Conservation (phyloP, 1,140 invertebrate genomes). For the Formica selysi region DNA sequence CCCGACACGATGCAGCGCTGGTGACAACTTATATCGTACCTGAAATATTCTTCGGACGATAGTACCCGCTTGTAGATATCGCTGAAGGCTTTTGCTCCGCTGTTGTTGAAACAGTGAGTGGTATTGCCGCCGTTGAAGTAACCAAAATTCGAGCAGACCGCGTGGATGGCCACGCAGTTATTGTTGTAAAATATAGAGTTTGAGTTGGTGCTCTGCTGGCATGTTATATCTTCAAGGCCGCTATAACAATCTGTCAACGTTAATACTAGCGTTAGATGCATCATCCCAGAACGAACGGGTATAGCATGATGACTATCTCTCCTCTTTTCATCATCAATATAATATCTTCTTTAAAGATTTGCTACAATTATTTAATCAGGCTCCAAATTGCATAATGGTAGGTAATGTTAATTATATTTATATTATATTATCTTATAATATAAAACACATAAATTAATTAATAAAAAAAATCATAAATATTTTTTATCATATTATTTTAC, state of each 20-base stretch:
- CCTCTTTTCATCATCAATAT: not conserved
- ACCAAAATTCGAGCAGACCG: slow-evolving; percentile 84
- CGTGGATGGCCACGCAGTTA: slow-evolving; percentile 84
- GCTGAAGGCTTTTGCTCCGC: slow-evolving; percentile 78
- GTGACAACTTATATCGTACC: slow-evolving; percentile 80
- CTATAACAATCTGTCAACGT: slow-evolving; percentile 87
- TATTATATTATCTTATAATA: not conserved
- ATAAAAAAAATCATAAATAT: not conserved
- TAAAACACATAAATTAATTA: slow-evolving; percentile 1
- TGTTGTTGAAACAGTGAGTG: slow-evolving; percentile 80
- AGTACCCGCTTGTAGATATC: slow-evolving; percentile 83
- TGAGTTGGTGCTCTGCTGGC: slow-evolving; percentile 78
- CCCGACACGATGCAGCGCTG: slow-evolving; percentile 57
- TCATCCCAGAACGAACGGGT: not conserved
- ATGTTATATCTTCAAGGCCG: slow-evolving; percentile 84
- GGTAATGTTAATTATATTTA: not conserved
- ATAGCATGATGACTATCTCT: not conserved
- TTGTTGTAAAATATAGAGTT: slow-evolving; percentile 85
- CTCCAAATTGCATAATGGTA: not conserved
- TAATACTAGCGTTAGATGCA: not conserved
- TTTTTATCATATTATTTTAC: too few species aligned
- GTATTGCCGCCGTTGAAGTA: slow-evolving; percentile 82
- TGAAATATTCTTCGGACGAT: slow-evolving; percentile 88
- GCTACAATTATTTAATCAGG: not conserved
- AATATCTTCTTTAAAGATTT: not conserved